A percentile compares a stretch with the other conserved stretches of the same genome.
These are phyloP conservation scores for human DNA, from an alignment of 2,113 vertebrate genomes.

Conservation along the genomic window GRCh38 chr1:105556501-105557000, in stretches of 20 bases:
- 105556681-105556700: neutral
- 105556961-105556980: neutral
- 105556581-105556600: neutral
- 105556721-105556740: neutral
- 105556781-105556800: neutral
- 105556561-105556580: neutral
- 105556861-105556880: neutral
- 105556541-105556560: too few species aligned
- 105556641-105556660: neutral
- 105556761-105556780: neutral
- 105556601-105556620: neutral
- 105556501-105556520: neutral
- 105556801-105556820: neutral
- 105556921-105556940: neutral
- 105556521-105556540: neutral
- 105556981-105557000: neutral
- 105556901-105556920: neutral
- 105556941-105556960: neutral
- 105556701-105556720: neutral
- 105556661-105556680: neutral
- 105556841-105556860: neutral
- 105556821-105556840: neutral
- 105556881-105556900: neutral
- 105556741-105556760: neutral
- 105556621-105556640: neutral